A percentile compares a stretch with the other conserved stretches of the same genome.
These are phyloP conservation scores for Sarcophaga peregrina DNA, from an alignment of 1,140 invertebrate genomes.

Conservation along the genomic window DNA sequence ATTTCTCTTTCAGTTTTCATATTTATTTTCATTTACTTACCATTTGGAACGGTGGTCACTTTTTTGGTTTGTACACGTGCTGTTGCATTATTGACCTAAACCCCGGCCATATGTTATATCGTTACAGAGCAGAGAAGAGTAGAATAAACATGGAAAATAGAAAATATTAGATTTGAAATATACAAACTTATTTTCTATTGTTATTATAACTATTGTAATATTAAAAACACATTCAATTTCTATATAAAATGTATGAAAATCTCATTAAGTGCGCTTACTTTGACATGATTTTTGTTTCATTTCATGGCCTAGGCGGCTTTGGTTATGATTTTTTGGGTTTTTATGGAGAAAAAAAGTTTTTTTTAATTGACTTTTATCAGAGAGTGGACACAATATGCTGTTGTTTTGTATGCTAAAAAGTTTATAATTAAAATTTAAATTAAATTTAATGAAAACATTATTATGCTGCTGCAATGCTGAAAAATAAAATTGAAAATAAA, in stretches of 20 bases:
- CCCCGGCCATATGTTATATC: not conserved
- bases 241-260: constrained; percentile 27
- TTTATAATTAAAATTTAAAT: constrained; percentile 13
- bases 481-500: not conserved
- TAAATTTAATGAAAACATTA: not conserved
- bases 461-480: not conserved
- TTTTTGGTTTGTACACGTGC: constrained; percentile 98
- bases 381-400: not conserved
- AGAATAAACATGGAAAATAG: not conserved
- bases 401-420: not conserved
- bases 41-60: constrained; percentile 88
- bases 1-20: not conserved
- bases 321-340: too few species aligned
- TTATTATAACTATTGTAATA: too few species aligned
- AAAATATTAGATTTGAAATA: not conserved
- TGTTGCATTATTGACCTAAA: constrained; percentile 96
- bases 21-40: constrained; percentile 73
- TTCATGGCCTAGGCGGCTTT: not conserved
- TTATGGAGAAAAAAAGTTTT: not conserved
- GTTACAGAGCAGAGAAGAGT: not conserved
- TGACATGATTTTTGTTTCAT: constrained; percentile 32
- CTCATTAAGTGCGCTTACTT: constrained; percentile 15
- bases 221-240: too few species aligned
- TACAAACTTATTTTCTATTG: too few species aligned
- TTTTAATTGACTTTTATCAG: not conserved